These are phyloP conservation scores for Ailuropoda melanoleuca DNA, from an alignment of 2,113 vertebrate genomes.

Conservation along the genomic window DNA sequence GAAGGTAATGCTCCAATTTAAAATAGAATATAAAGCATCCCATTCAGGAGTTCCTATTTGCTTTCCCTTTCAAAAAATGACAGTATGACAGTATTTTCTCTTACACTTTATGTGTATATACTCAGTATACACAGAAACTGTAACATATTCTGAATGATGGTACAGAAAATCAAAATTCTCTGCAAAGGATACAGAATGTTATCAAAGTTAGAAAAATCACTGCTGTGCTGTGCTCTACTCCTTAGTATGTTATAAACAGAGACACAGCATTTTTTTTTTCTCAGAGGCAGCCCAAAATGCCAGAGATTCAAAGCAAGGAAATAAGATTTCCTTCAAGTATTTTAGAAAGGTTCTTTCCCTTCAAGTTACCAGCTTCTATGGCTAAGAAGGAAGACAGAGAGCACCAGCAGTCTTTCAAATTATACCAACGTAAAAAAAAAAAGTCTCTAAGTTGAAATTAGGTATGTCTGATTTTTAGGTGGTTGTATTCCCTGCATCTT, in stretches of 20 bases:
- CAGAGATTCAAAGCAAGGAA: slow-evolving; percentile 7
- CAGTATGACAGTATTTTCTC: slow-evolving; percentile 14
- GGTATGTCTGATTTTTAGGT: not conserved
- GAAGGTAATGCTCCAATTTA: not conserved
- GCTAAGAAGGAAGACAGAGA: not conserved
- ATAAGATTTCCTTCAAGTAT: not conserved
- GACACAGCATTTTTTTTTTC: not conserved
- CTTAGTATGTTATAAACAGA: not conserved
- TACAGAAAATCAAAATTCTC: slow-evolving; percentile 42
- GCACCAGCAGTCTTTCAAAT: not conserved
- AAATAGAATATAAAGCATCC: slow-evolving; percentile 2
- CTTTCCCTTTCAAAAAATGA: slow-evolving; percentile 46
- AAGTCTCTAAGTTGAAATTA: slow-evolving; percentile 1
- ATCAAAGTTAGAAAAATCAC: slow-evolving; percentile 25
- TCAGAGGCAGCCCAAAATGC: not conserved
- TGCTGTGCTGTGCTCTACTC: not conserved
- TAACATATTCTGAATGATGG: slow-evolving; percentile 47
- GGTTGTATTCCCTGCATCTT: not conserved
- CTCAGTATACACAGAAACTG: not conserved
- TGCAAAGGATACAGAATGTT: not conserved
- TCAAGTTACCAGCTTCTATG: not conserved
- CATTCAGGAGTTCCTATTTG: not conserved
- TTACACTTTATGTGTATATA: not conserved
- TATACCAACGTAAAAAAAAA: not conserved
- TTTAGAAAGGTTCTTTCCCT: not conserved